A percentile compares a stretch with the other conserved stretches of the same genome.
Conservation (phyloP, 2,797 vertebrate genomes). For the Chaunax sp. region DNA sequence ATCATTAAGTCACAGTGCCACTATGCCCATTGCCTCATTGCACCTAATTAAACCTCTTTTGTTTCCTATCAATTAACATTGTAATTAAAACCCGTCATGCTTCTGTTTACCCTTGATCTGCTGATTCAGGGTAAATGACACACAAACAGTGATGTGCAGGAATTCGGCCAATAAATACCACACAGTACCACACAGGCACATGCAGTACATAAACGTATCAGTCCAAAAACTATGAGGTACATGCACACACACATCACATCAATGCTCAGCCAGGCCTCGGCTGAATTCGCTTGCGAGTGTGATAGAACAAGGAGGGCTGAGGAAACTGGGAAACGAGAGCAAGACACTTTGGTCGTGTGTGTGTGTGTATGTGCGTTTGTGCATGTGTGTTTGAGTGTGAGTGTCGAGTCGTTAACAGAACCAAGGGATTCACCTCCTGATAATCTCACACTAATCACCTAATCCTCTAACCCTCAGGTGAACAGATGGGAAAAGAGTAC, state of each 20-base stretch:
- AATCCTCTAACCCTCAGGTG: constrained; percentile 71
- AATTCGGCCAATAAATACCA: constrained; percentile 45
- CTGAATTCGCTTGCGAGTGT: constrained; percentile 30
- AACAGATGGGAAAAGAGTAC: constrained; percentile 57
- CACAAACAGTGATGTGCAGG: constrained; percentile 53
- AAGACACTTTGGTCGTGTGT: constrained; percentile 21
- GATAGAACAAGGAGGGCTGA: constrained; percentile 48
- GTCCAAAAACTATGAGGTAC: not conserved
- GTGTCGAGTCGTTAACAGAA: constrained; percentile 66
- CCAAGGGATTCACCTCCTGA: constrained; percentile 65
- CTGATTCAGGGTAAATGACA: constrained; percentile 81
- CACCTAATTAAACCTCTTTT: constrained; percentile 94
- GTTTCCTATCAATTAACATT: constrained; percentile 96
- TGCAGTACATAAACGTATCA: not conserved
- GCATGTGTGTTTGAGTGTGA: not conserved
- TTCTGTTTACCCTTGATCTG: constrained; percentile 84
- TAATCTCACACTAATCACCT: constrained; percentile 76
- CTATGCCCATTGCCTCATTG: constrained; percentile 94
- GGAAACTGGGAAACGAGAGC: constrained; percentile 42
- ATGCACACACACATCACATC: not conserved
- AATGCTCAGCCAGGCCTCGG: constrained; percentile 33
- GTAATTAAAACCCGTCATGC: constrained; percentile 91
- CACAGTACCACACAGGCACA: constrained; percentile 4
- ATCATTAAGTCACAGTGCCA: constrained; percentile 91
- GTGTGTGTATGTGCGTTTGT: not conserved